Conservation (phyloP, 2,888 invertebrate genomes). For the Lochmaea crataegi region DNA sequence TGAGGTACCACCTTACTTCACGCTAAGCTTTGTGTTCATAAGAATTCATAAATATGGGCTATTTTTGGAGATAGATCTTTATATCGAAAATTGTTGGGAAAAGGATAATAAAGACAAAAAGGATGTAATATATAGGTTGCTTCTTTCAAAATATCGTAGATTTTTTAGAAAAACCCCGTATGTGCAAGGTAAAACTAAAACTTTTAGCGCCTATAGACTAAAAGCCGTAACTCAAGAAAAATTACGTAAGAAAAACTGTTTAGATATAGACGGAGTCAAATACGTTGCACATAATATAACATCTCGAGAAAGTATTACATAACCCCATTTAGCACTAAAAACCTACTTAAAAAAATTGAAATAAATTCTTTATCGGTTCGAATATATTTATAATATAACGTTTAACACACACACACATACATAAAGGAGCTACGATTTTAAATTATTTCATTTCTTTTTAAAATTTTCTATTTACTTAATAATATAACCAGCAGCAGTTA, state of each 20-base stretch:
- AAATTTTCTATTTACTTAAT: not conserved
- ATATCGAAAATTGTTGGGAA: too few relatives aligned
- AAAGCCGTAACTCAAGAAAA: not conserved
- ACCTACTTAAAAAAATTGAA: conserved; percentile 43
- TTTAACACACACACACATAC: not conserved
- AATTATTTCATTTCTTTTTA: not conserved
- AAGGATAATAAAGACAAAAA: too few relatives aligned
- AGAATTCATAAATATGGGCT: too few relatives aligned
- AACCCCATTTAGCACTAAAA: conserved; percentile 27
- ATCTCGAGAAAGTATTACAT: conserved; percentile 43
- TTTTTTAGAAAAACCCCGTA: too few relatives aligned
- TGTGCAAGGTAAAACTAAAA: too few relatives aligned
- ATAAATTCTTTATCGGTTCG: not conserved
- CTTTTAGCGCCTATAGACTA: not conserved
- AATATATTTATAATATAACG: not conserved
- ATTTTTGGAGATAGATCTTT: too few relatives aligned
- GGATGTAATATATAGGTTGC: too few relatives aligned
- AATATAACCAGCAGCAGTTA: not conserved
- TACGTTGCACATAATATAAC: conserved; percentile 35
- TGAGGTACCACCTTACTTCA: too few relatives aligned
- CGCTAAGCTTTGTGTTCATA: too few relatives aligned
- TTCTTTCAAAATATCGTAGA: too few relatives aligned
- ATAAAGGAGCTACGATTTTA: not conserved
- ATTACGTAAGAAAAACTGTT: conserved; percentile 16
- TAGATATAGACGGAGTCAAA: not conserved